phyloP scores from a whole-genome alignment of 2,113 vertebrate species.

The Chaetura pelagica region DNA sequence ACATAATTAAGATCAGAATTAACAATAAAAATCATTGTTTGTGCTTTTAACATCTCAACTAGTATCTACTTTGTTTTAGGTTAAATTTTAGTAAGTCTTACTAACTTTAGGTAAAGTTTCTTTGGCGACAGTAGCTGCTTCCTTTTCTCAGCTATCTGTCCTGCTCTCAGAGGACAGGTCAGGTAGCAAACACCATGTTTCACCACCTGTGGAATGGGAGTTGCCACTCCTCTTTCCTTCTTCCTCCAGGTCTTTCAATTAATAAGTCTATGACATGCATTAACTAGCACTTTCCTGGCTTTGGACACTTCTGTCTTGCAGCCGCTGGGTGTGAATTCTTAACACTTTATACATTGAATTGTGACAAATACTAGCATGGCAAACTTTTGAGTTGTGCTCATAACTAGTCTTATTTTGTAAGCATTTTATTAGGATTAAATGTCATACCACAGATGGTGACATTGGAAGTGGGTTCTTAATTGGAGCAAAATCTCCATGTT shows the following conservation, averaged over 20 bases:
- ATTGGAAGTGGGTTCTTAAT: background rate
- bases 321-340: background rate
- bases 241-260: background rate
- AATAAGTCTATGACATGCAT: background rate
- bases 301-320: background rate
- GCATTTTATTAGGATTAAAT: conserved; percentile 22
- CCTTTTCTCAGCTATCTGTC: background rate
- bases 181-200: background rate
- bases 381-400: background rate
- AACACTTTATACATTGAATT: fast-evolving
- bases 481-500: background rate
- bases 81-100: background rate
- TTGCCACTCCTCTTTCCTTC: background rate
- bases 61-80: background rate
- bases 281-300: background rate
- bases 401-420: background rate
- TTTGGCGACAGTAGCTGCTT: background rate
- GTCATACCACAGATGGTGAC: conserved; percentile 31
- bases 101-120: background rate
- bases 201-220: background rate
- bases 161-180: background rate
- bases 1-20: background rate
- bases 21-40: background rate
- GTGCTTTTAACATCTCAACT: background rate
- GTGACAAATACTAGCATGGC: background rate